Percentiles rank a stretch among this genome's conserved stretches.
Evolutionary conservation across 2,888 invertebrate genomes (phyloP).

Genomic region (Dasysyrphus tricinctus): DNA sequence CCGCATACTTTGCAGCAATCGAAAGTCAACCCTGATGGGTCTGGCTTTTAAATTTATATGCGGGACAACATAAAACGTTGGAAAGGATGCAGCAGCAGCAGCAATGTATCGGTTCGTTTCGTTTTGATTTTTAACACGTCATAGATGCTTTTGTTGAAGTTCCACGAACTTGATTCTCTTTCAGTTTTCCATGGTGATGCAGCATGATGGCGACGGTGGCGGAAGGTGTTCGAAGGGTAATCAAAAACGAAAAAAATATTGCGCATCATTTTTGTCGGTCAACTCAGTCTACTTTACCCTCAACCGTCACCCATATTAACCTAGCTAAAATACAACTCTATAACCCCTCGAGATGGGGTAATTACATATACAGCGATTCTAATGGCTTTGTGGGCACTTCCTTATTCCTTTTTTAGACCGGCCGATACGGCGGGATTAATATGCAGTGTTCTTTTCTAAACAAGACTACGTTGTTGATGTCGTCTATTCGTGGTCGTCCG

Average conservation of each 20-base stretch:
- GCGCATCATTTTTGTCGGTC: conserved; percentile 39
- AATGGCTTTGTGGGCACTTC: conserved; percentile 67
- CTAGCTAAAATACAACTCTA: conserved; percentile 29
- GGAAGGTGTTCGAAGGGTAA: conserved; percentile 32
- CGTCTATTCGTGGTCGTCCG: conserved; percentile 24
- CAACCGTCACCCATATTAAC: conserved; percentile 55
- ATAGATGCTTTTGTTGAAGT: conserved; percentile 52
- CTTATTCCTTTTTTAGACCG: conserved; percentile 69
- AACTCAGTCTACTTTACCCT: neutral
- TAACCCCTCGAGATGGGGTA: conserved; percentile 39
- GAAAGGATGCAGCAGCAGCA: conserved; percentile 4
- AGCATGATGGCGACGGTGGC: too few species aligned
- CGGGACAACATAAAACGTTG: neutral
- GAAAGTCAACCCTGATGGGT: neutral
- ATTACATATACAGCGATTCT: conserved; percentile 65
- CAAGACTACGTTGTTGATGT: conserved; percentile 24
- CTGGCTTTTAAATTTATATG: neutral
- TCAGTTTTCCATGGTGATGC: conserved; percentile 25
- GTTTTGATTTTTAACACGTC: conserved; percentile 52
- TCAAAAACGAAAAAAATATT: neutral
- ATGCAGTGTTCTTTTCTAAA: conserved; percentile 45
- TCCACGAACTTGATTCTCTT: conserved; percentile 59
- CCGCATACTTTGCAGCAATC: fast-evolving
- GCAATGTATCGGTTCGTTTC: conserved; percentile 35
- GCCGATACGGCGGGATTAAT: conserved; percentile 36